Evolutionary conservation across 2,797 vertebrate genomes (phyloP).

Genomic region (Myioborus miniatus): DNA sequence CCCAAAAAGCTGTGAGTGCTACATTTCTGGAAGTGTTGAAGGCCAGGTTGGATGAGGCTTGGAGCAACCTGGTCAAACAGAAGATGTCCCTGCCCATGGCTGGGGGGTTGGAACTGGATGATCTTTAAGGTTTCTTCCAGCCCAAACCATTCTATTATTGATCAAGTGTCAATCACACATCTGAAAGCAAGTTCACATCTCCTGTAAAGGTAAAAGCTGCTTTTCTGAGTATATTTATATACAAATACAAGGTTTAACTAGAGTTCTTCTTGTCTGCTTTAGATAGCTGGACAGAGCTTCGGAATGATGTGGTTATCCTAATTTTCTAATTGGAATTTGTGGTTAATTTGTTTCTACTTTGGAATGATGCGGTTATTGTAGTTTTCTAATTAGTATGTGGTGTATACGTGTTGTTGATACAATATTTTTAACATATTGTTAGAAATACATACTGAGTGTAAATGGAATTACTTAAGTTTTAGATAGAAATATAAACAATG

Average conservation of each 20-base stretch:
- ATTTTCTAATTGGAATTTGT: background rate
- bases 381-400: background rate
- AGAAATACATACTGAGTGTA: background rate
- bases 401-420: background rate
- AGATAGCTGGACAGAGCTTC: background rate
- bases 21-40: background rate
- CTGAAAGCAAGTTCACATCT: background rate
- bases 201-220: background rate
- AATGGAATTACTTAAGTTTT: background rate
- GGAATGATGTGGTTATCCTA: fast-evolving
- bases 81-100: background rate
- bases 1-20: background rate
- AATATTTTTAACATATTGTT: background rate
- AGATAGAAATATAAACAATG: background rate
- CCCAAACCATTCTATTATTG: background rate
- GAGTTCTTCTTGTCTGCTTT: background rate
- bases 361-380: background rate
- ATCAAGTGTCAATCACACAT: background rate
- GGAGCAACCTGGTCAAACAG: background rate
- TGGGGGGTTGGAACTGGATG: background rate
- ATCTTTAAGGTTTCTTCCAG: background rate
- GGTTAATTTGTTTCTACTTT: too few species aligned
- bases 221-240: background rate
- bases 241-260: background rate
- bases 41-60: background rate